Evolutionary conservation across 1,140 invertebrate species (phyloP).

Genomic region (Caenorhabditis latens): DNA sequence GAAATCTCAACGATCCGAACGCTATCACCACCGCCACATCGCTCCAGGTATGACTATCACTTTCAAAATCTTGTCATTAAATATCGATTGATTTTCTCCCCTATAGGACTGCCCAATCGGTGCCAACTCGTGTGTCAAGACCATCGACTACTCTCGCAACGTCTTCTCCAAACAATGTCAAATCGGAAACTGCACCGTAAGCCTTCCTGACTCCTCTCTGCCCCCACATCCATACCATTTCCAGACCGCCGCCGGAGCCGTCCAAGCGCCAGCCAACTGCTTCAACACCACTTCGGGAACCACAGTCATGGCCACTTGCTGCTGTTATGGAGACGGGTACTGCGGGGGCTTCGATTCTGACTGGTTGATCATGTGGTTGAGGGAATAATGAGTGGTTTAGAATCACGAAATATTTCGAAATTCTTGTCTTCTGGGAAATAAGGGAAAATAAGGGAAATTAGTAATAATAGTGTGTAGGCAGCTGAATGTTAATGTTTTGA

Average conservation of each 20-base stretch:
- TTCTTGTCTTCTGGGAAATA: background rate
- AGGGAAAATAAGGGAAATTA: background rate
- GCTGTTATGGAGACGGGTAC: slow-evolving; percentile 45
- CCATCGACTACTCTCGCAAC: slow-evolving; percentile 24
- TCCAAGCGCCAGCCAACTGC: slow-evolving; percentile 29
- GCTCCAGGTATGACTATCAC: background rate
- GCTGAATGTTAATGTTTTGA: background rate
- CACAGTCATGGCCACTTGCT: slow-evolving; percentile 15
- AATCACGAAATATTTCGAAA: slow-evolving; percentile 28
- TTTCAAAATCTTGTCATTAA: background rate
- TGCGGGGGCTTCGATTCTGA: background rate
- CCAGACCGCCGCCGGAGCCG: background rate
- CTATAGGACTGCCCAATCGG: slow-evolving; percentile 40
- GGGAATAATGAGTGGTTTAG: background rate
- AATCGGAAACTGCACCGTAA: slow-evolving; percentile 38
- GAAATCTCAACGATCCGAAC: slow-evolving; percentile 32
- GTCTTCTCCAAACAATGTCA: slow-evolving; percentile 42
- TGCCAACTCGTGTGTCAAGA: slow-evolving; percentile 31
- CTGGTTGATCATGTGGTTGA: background rate
- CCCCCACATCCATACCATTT: background rate
- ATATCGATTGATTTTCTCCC: background rate
- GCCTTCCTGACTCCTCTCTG: background rate
- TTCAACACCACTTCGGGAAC: slow-evolving; percentile 27
- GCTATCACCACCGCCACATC: slow-evolving; percentile 22
- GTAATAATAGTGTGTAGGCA: background rate